Conservation (phyloP, 2,888 invertebrate species). For the Drosophila melanosoma region DNA sequence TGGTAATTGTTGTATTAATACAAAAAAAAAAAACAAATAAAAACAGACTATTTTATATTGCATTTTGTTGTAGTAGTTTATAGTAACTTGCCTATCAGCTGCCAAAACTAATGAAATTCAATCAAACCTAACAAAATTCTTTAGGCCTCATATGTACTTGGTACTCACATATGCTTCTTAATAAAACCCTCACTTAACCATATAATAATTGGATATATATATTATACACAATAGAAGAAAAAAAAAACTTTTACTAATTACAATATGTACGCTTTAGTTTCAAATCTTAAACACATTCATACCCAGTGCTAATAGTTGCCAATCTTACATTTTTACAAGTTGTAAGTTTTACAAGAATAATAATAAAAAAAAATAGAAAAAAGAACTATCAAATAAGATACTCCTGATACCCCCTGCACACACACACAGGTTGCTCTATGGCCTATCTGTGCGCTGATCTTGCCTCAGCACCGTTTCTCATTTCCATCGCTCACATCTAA, state of each 20-base stretch:
- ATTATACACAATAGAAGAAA: slow-evolving; percentile 19
- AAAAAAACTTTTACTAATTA: slow-evolving; percentile 53
- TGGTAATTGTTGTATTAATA: slow-evolving; percentile 34
- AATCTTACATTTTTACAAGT: slow-evolving; percentile 38
- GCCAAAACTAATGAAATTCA: slow-evolving; percentile 38
- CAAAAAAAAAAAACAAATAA: slow-evolving; percentile 30
- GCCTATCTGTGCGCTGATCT: slow-evolving; percentile 35
- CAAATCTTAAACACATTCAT: slow-evolving; percentile 71
- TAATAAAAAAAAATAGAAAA: slow-evolving; percentile 12
- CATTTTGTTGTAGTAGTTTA: slow-evolving; percentile 39
- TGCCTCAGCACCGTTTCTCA: slow-evolving; percentile 21
- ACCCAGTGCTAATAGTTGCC: slow-evolving; percentile 75
- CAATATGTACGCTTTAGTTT: slow-evolving; percentile 48
- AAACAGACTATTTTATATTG: slow-evolving; percentile 52
- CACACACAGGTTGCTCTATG: slow-evolving; percentile 46
- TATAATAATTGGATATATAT: slow-evolving; percentile 38
- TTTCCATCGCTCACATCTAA: slow-evolving; percentile 17
- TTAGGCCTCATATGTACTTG: slow-evolving; percentile 10
- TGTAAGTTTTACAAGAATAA: slow-evolving; percentile 7
- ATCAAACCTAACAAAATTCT: slow-evolving; percentile 39
- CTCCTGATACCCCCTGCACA: slow-evolving; percentile 45
- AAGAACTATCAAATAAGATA: slow-evolving; percentile 3
- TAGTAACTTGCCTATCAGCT: slow-evolving; percentile 37
- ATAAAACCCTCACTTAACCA: slow-evolving; percentile 45
- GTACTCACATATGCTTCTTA: slow-evolving; percentile 12